A percentile compares a stretch with the other conserved stretches of the same genome.
These are phyloP conservation scores for Chiroxiphia lanceolata DNA, from an alignment of 2,797 vertebrate genomes.

Conservation along the genomic window DNA sequence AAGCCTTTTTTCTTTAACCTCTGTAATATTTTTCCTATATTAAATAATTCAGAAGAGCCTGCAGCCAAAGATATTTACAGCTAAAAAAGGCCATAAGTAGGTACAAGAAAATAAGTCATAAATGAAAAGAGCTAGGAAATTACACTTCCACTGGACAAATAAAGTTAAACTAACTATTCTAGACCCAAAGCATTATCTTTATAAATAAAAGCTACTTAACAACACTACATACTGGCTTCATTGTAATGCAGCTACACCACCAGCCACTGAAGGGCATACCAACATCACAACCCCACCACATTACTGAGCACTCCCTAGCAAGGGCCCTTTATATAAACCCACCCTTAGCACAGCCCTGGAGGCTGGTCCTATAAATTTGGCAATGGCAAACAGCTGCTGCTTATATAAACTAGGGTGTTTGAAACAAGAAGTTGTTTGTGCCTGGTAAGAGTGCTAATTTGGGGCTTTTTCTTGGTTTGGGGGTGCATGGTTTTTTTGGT, in stretches of 20 bases:
- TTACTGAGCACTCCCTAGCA: neutral
- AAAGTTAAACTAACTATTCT: accelerated
- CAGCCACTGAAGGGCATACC: accelerated
- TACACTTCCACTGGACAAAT: accelerated
- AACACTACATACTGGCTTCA: accelerated
- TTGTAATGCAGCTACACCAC: neutral
- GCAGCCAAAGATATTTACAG: accelerated
- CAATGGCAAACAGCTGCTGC: neutral
- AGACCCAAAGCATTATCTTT: accelerated
- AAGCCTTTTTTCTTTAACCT: neutral
- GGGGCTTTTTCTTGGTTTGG: accelerated
- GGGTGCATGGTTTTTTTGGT: neutral
- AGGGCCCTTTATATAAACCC: slow-evolving; percentile 13
- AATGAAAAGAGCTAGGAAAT: accelerated
- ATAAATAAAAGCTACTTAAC: accelerated
- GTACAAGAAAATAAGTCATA: accelerated
- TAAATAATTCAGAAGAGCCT: neutral
- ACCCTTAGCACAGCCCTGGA: neutral
- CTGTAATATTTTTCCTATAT: accelerated
- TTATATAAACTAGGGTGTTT: neutral
- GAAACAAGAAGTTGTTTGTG: neutral
- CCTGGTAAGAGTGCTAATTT: neutral
- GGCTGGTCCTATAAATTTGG: slow-evolving; percentile 30
- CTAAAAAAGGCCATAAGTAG: accelerated
- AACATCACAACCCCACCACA: neutral